Percentiles rank a stretch among this genome's conserved stretches.
phyloP scores from a whole-genome alignment of 2,113 vertebrate genomes.

The Dicrurus megarhynchus region DNA sequence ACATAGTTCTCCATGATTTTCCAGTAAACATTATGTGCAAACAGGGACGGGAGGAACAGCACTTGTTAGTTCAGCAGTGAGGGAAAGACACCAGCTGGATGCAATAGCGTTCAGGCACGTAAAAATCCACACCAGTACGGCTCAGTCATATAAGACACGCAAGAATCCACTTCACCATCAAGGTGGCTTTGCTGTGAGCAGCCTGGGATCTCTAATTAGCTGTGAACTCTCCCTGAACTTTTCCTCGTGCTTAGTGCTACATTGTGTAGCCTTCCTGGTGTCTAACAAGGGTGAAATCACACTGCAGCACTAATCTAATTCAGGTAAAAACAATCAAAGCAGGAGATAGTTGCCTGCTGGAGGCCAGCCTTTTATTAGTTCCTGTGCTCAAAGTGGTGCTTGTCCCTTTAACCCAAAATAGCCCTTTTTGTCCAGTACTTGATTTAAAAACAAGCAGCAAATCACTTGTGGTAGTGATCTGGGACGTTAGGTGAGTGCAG shows the following conservation, averaged over 20 bases:
- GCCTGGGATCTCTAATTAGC: background rate
- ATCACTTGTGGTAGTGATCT: background rate
- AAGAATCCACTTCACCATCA: background rate
- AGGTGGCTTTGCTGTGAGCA: background rate
- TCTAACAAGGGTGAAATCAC: background rate
- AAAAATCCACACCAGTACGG: background rate
- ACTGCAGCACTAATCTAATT: background rate
- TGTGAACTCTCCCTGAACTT: slow-evolving; percentile 46
- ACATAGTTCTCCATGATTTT: background rate
- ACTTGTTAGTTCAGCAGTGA: background rate
- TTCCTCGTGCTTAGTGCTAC: background rate
- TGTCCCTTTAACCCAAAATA: background rate
- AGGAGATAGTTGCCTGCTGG: background rate
- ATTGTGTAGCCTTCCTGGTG: background rate
- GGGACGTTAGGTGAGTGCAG: background rate
- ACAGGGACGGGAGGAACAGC: background rate
- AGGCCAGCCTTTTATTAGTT: background rate
- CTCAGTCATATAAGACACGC: accelerated
- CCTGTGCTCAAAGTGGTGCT: background rate
- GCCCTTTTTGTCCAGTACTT: background rate
- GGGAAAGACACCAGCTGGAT: background rate
- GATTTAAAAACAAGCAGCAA: background rate
- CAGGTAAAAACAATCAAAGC: slow-evolving; percentile 40
- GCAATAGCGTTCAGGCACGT: too few species aligned
- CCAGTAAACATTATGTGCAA: background rate